These are phyloP conservation scores for Eupsilia transversa DNA, from an alignment of 2,888 invertebrate species.

Conservation along the genomic window DNA sequence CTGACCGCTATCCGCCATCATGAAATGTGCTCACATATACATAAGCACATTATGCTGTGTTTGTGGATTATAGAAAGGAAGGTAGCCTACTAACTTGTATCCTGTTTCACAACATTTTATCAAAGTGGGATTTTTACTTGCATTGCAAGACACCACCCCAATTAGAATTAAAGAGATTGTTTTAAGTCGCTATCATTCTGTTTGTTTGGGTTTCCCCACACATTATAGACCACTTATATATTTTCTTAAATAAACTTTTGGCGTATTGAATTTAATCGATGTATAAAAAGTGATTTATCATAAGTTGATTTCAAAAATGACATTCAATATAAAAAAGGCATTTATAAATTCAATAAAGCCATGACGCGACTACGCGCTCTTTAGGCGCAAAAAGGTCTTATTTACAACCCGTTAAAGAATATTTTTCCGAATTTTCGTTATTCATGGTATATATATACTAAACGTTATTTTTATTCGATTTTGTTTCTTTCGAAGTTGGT, in stretches of 20 bases:
- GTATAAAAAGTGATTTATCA: neutral
- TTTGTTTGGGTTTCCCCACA: constrained; percentile 13
- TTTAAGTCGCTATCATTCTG: neutral
- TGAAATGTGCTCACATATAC: constrained; percentile 11
- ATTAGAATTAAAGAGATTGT: neutral
- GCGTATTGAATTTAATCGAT: neutral
- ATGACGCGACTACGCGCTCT: neutral
- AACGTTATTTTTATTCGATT: constrained; percentile 2
- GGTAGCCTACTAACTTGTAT: constrained; percentile 1
- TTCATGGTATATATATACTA: neutral
- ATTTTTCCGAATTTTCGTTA: neutral
- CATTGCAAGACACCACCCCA: neutral
- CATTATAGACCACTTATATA: neutral
- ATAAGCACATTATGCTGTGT: neutral
- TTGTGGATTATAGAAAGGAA: neutral
- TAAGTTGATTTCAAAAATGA: neutral
- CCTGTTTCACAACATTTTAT: constrained; percentile 1
- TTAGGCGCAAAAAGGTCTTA: neutral
- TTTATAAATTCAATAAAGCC: neutral
- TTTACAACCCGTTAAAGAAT: neutral
- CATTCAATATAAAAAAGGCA: neutral
- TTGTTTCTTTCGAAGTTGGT: neutral
- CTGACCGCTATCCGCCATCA: constrained; percentile 44
- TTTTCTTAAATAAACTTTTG: neutral
- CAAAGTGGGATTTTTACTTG: neutral